phyloP scores from a whole-genome alignment of 2,888 invertebrate species.

The Falcaria lacertinaria region DNA sequence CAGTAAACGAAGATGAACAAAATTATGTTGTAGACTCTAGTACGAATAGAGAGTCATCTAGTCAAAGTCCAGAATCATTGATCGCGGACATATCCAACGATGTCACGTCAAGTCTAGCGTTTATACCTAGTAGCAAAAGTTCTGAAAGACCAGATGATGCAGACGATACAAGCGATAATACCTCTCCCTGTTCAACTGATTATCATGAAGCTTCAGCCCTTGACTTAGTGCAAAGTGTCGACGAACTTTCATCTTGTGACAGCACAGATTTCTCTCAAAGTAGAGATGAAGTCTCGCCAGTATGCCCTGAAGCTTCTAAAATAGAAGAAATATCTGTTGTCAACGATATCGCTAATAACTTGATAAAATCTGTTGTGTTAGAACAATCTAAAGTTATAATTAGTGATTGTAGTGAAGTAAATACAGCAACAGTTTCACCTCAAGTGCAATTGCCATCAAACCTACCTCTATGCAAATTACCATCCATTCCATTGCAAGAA shows the following conservation, averaged over 20 bases:
- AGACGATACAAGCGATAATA: constrained; percentile 68
- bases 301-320: constrained; percentile 29
- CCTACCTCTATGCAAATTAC: constrained; percentile 53
- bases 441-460: constrained; percentile 34
- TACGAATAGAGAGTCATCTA: constrained; percentile 50
- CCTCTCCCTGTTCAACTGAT: constrained; percentile 72
- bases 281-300: constrained; percentile 60
- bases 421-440: constrained; percentile 15
- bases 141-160: constrained; percentile 49
- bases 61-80: constrained; percentile 62
- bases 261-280: constrained; percentile 71
- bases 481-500: constrained; percentile 59
- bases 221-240: constrained; percentile 62
- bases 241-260: constrained; percentile 64
- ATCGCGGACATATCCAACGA: constrained; percentile 69
- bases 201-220: constrained; percentile 74
- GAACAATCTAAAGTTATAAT: background rate
- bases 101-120: constrained; percentile 71
- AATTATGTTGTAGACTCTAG: constrained; percentile 31
- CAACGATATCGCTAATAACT: background rate
- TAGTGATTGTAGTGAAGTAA: constrained; percentile 1
- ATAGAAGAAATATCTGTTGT: background rate
- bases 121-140: constrained; percentile 69
- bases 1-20: constrained; percentile 47
- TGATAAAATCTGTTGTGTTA: background rate